Evolutionary conservation across 1,140 invertebrate genomes (phyloP).

Genomic region (Anagrus nilaparvatae): DNA sequence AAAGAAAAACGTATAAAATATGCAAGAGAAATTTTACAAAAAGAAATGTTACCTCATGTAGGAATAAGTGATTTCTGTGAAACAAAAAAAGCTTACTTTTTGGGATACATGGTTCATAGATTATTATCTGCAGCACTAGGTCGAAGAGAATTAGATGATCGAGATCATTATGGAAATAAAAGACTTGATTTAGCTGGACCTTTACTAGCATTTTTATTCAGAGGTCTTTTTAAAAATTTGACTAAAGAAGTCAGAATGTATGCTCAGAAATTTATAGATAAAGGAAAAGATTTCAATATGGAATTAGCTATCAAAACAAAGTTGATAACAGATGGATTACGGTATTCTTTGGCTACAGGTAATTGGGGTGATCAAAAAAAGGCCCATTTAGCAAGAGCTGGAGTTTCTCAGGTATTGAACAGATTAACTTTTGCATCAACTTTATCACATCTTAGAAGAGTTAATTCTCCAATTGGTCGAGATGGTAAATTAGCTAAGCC

Average conservation of each 20-base stretch:
- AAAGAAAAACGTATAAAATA: constrained; percentile 98
- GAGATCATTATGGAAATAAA: constrained; percentile 99
- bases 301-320: constrained; percentile 27
- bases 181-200: constrained; percentile 93
- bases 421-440: constrained; percentile 26
- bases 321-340: constrained; percentile 25
- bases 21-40: constrained; percentile 95
- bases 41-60: constrained; percentile 98
- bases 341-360: constrained; percentile 26
- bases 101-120: constrained; percentile 97
- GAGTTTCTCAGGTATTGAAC: constrained; percentile 27
- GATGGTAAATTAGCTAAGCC: constrained; percentile 28
- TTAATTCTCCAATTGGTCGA: constrained; percentile 27
- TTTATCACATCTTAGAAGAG: constrained; percentile 24
- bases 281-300: constrained; percentile 42
- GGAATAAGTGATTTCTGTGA: constrained; percentile 97
- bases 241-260: constrained; percentile 94
- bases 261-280: constrained; percentile 97
- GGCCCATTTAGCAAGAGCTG: constrained; percentile 24
- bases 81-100: constrained; percentile 96
- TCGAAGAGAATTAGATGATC: constrained; percentile 91
- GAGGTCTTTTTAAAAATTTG: constrained; percentile 85
- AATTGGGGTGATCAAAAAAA: constrained; percentile 30
- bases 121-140: constrained; percentile 87
- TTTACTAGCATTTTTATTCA: constrained; percentile 86